Evolutionary conservation across 2,113 vertebrate genomes (phyloP), one percentile per base, ranked within the genome.

Genomic region (Oriolus oriolus): DNA sequence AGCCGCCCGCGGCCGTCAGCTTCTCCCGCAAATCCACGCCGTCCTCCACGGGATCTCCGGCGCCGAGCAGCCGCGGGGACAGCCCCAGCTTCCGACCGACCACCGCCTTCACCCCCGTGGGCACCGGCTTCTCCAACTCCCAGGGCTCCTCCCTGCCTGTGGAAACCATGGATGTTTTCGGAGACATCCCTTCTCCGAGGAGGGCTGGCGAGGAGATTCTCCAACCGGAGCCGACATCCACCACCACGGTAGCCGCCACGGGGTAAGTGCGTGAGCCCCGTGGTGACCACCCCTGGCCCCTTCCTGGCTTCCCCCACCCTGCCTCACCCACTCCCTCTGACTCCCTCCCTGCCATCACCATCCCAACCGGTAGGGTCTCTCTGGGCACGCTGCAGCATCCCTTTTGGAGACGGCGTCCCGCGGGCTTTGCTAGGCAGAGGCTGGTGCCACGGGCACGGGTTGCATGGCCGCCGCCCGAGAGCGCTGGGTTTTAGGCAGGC

Each of bases 21-120:
- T 99, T 99, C 98, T 99, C 99, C 69, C 98, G 99, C 92, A 99
- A 99, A 97, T 99, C 99, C 94, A 99, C 99, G 24, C 98, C 99
- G 3, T 98, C 98, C 31, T 98, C 98, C 37, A 98, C 99, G 20
- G 97, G 99, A 97, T 99, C 99, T 87, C 99, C 99, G 2, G 98
- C 98, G 68, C 98, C 98, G 63, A 98, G 98, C 97, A 99, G 98
- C 98, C 98, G 97, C 85, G 99, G 98, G 9, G 98, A 96, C 76
- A 98, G 98, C 89, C 98, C 98, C 95, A 97, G 98, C 97, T 98
- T 97, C 95, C 98, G 98, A 90, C 98, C 99, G 22, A 96, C 98
- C 84, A 96, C 99, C 98, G 98, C 99, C 97, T 99, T 99, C 97
- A 98, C 99, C 95, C 98, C 99, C 56, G 97, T 99, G 97, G 98